Evolutionary conservation across 2,797 vertebrate species (phyloP), one percentile per base, ranked within the genome.

Genomic region (Tragopan temminckii): DNA sequence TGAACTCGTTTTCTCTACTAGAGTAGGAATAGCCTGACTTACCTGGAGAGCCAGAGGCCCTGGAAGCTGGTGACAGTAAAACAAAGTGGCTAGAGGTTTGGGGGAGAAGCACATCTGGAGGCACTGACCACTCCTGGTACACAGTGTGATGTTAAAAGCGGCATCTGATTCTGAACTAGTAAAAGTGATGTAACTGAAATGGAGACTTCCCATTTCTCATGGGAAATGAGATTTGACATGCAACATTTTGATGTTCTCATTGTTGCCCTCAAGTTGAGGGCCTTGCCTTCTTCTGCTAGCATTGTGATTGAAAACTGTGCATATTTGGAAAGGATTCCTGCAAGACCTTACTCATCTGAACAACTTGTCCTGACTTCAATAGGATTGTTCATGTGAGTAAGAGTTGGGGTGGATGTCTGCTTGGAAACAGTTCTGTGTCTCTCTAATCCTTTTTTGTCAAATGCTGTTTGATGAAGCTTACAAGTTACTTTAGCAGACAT

Each of bases 381-480:
- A n/a, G 53, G 46, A 11, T 2, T 21, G 43, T 42, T 88, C 42
- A 2, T 12, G 36, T 11, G 72, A n/a, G n/a, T n/a, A 46, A 82
- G 85, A 67, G 38, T 5, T 75, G 72, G 18, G 55, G 46, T 70
- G 67, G 40, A 61, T 3, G 3, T 55, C 70, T 25, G 52, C 83
- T 94, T 74, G 81, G 48, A 89, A 95, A 74, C n/a, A 13, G 9
- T 74, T 46, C 63, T 66, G 7, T 29, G 21, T 93, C 83, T 78
- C 67, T 91, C 70, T 89, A 7, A 90, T 93, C 92, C 95, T 89
- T 36, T 79, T 91, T 88, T 86, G 40, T 59, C 62, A 85, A 71
- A 50, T 11, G 18, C 40, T 80, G 53, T 95, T 90, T 93, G 86
- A 61, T 74, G 76, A 42, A 85, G 68, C 69, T 93, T 80, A 40